Evolutionary conservation across 2,797 vertebrate species (phyloP).

Genomic region (Sardinella longiceps): DNA sequence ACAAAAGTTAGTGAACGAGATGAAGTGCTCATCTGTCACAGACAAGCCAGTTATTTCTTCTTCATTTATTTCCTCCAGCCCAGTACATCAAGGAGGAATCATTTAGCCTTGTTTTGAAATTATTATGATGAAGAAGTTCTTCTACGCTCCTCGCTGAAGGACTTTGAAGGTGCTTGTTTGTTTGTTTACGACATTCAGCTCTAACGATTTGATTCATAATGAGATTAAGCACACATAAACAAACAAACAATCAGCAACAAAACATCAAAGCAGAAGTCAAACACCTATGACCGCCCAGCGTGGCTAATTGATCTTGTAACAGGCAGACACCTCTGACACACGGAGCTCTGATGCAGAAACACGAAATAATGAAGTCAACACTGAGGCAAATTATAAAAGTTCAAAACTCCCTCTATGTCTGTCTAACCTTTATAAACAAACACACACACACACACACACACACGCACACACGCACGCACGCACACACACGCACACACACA

Average conservation of each 20-base stretch:
- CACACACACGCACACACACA: too few relatives aligned
- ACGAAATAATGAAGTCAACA: background rate
- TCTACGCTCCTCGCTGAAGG: background rate
- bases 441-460: too few relatives aligned
- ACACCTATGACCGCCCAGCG: background rate
- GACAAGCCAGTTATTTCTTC: background rate
- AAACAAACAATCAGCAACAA: slow-evolving; percentile 13
- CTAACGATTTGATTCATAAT: background rate
- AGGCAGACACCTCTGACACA: background rate
- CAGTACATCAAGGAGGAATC: background rate
- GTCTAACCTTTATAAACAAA: background rate
- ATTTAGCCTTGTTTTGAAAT: background rate
- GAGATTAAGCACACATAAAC: background rate
- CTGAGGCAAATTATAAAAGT: background rate
- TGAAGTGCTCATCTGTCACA: slow-evolving; percentile 14
- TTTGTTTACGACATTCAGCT: background rate
- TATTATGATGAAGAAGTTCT: background rate
- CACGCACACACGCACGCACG: background rate
- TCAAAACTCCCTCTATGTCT: background rate
- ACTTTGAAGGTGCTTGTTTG: slow-evolving; percentile 24
- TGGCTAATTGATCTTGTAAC: background rate
- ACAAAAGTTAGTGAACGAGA: background rate
- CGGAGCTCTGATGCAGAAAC: background rate
- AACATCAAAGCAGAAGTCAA: background rate
- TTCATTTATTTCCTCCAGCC: background rate